phyloP scores from a whole-genome alignment of 2,888 invertebrate species.

The Drosophila maculinotata region DNA sequence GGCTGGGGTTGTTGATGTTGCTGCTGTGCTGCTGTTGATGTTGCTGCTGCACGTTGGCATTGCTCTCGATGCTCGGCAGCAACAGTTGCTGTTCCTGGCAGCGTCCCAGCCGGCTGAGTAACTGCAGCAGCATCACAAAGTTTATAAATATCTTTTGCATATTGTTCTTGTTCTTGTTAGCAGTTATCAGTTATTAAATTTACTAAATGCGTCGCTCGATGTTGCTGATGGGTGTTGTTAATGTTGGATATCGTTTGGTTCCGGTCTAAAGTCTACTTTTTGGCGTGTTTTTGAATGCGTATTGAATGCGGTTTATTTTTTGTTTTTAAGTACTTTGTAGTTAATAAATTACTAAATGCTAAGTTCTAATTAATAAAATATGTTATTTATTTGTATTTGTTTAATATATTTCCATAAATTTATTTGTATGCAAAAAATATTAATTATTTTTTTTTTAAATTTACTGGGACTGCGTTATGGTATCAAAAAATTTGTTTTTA shows the following conservation, averaged over 20 bases:
- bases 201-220: conserved; percentile 41
- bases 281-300: conserved; percentile 64
- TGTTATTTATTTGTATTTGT: conserved; percentile 27
- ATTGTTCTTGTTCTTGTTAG: conserved; percentile 14
- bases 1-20: conserved; percentile 43
- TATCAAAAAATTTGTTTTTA: conserved; percentile 46
- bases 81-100: conserved; percentile 59
- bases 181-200: conserved; percentile 11
- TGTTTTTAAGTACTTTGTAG: conserved; percentile 67
- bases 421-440: conserved; percentile 30
- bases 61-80: conserved; percentile 54
- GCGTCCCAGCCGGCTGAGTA: conserved; percentile 51
- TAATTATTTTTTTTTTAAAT: not conserved
- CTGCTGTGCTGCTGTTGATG: conserved; percentile 42
- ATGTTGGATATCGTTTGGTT: conserved; percentile 35
- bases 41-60: conserved; percentile 37
- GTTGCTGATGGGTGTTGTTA: conserved; percentile 2
- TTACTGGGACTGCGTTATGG: conserved; percentile 24
- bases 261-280: conserved; percentile 69
- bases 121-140: conserved; percentile 46
- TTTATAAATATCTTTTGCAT: conserved; percentile 48
- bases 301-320: conserved; percentile 28
- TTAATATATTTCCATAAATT: conserved; percentile 26
- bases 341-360: conserved; percentile 75
- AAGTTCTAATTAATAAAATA: conserved; percentile 52